Evolutionary conservation across 2,797 vertebrate genomes (phyloP).

Genomic region (Dendrocincla tyrannina): DNA sequence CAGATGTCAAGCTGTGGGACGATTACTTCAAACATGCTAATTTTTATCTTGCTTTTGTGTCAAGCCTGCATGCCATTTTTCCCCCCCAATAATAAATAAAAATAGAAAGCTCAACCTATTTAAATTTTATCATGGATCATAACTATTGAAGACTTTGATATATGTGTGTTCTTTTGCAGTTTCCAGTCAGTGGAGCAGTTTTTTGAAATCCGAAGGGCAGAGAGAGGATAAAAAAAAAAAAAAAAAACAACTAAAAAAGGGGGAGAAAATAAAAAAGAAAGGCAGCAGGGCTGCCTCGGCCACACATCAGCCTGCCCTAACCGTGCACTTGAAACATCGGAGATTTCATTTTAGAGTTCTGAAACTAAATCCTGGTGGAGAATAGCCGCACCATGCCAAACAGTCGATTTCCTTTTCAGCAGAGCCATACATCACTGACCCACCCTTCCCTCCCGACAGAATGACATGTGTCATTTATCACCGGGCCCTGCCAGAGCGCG

Average conservation of each 20-base stretch:
- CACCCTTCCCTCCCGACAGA: constrained; percentile 96
- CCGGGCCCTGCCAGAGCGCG: constrained; percentile 84
- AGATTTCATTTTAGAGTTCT: constrained; percentile 89
- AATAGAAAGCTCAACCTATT: constrained; percentile 71
- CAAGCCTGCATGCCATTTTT: constrained; percentile 71
- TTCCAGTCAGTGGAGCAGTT: constrained; percentile 58
- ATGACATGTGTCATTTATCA: constrained; percentile 99
- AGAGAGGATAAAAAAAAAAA: constrained; percentile 43
- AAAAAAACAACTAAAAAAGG: not conserved
- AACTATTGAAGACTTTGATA: constrained; percentile 84
- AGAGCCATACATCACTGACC: constrained; percentile 96
- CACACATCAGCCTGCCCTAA: constrained; percentile 68
- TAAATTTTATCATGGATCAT: constrained; percentile 83
- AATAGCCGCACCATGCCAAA: constrained; percentile 91
- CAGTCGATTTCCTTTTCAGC: constrained; percentile 98
- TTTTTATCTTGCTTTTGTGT: constrained; percentile 83
- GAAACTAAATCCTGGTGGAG: constrained; percentile 95
- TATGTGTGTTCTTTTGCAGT: constrained; percentile 76
- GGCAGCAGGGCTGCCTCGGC: constrained; percentile 38
- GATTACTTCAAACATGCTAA: constrained; percentile 87
- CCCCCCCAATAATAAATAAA: constrained; percentile 77
- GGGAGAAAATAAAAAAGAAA: accelerated
- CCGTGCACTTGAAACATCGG: constrained; percentile 73
- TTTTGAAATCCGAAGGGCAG: constrained; percentile 63
- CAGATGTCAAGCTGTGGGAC: constrained; percentile 96